phyloP scores from a whole-genome alignment of 1,140 invertebrate genomes.

The Dendrolimus punctatus region DNA sequence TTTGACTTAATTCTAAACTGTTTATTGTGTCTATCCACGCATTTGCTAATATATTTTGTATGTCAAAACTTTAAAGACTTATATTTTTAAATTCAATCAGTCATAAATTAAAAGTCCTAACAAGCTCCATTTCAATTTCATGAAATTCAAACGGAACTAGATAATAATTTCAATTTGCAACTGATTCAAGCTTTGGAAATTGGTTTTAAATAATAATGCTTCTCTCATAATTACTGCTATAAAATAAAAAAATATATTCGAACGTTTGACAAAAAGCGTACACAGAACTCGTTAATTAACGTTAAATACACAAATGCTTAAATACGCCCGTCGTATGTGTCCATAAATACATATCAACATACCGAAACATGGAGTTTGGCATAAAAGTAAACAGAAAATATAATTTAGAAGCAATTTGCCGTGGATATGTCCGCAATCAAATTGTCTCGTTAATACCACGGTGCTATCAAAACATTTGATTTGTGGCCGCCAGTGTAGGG shows the following conservation, averaged over 20 bases:
- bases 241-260: slow-evolving; percentile 22
- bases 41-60: too few species aligned
- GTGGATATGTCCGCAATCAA: slow-evolving; percentile 70
- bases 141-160: too few species aligned
- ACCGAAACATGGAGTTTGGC: slow-evolving; percentile 56
- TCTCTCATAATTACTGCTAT: slow-evolving; percentile 5
- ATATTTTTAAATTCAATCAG: too few species aligned
- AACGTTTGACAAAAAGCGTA: slow-evolving; percentile 29
- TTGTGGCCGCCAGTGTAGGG: slow-evolving; percentile 60
- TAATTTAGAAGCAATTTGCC: slow-evolving; percentile 71
- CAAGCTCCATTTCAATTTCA: too few species aligned
- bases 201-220: slow-evolving; percentile 4
- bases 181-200: neutral
- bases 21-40: too few species aligned
- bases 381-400: slow-evolving; percentile 70
- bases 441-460: slow-evolving; percentile 69
- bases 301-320: slow-evolving; percentile 38
- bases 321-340: slow-evolving; percentile 15
- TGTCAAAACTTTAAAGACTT: too few species aligned
- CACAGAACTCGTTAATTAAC: slow-evolving; percentile 50
- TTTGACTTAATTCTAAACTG: too few species aligned
- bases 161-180: too few species aligned
- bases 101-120: too few species aligned
- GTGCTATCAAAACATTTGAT: slow-evolving; percentile 71
- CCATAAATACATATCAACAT: slow-evolving; percentile 8